Conservation (phyloP, 1,140 invertebrate genomes). For the Bombus breviceps region DNA sequence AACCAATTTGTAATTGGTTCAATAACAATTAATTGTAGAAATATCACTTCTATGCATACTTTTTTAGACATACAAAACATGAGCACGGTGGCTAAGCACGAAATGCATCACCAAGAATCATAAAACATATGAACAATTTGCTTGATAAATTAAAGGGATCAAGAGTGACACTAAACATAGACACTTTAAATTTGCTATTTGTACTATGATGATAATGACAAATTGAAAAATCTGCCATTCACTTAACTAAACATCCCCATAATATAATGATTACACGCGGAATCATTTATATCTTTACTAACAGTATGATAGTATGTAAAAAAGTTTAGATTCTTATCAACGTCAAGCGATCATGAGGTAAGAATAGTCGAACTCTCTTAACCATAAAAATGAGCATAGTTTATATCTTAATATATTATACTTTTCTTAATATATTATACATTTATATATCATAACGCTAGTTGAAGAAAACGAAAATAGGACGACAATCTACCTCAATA, state of each 20-base stretch:
- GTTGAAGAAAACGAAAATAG: slow-evolving; percentile 1
- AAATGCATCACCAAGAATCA: slow-evolving; percentile 19
- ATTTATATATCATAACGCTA: slow-evolving; percentile 18
- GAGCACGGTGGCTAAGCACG: slow-evolving; percentile 14
- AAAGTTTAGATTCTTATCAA: slow-evolving; percentile 47
- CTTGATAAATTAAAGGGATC: slow-evolving; percentile 11
- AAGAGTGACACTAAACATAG: slow-evolving; percentile 62
- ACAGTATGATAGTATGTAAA: slow-evolving; percentile 44
- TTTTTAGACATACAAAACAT: slow-evolving; percentile 30
- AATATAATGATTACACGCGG: background rate
- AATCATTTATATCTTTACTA: slow-evolving; percentile 23
- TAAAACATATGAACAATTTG: slow-evolving; percentile 32
- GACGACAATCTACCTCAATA: slow-evolving; percentile 27
- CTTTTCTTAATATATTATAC: slow-evolving; percentile 22
- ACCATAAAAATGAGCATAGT: slow-evolving; percentile 11
- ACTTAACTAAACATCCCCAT: slow-evolving; percentile 25
- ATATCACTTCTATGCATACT: background rate
- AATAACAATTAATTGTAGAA: slow-evolving; percentile 31
- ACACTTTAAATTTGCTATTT: slow-evolving; percentile 66
- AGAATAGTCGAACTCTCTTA: slow-evolving; percentile 2
- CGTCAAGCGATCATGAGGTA: slow-evolving; percentile 10
- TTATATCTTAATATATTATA: slow-evolving; percentile 14
- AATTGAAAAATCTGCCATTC: slow-evolving; percentile 37
- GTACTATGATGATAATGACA: slow-evolving; percentile 63
- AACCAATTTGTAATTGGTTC: slow-evolving; percentile 11